Percentiles rank a stretch among this genome's conserved stretches.
Conservation (phyloP, 2,888 invertebrate genomes). For the Pelosia muscerda region DNA sequence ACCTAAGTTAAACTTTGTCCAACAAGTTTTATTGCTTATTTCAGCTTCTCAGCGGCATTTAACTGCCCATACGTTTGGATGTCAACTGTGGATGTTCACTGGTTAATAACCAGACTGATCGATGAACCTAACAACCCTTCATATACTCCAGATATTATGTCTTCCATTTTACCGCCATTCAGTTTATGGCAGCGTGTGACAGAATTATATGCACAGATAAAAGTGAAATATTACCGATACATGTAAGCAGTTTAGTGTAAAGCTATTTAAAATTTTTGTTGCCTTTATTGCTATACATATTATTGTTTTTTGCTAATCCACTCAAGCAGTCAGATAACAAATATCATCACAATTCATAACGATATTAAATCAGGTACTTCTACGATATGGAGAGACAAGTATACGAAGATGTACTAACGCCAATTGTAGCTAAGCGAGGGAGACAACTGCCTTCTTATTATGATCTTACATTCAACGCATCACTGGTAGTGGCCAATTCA, state of each 20-base stretch:
- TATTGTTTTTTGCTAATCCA: not conserved
- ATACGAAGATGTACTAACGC: constrained; percentile 22
- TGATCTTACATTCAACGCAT: constrained; percentile 47
- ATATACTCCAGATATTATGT: constrained; percentile 38
- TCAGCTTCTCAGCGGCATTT: constrained; percentile 54
- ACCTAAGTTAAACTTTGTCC: not conserved
- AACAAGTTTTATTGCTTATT: constrained; percentile 21
- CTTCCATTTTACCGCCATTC: constrained; percentile 38
- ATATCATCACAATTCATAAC: not conserved
- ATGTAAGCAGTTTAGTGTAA: constrained; percentile 21
- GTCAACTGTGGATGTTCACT: constrained; percentile 52
- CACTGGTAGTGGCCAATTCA: constrained; percentile 49
- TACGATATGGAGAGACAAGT: not conserved
- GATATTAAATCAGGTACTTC: constrained; percentile 9
- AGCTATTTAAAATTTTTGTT: not conserved
- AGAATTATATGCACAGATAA: constrained; percentile 28
- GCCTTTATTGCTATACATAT: too few species aligned
- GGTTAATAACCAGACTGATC: constrained; percentile 46
- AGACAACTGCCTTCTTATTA: constrained; percentile 40
- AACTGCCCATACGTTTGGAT: constrained; percentile 59
- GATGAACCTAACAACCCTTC: constrained; percentile 56
- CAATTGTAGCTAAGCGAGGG: constrained; percentile 33
- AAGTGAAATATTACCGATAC: constrained; percentile 5
- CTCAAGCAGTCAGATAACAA: not conserved
- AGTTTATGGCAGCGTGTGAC: constrained; percentile 31